These are phyloP conservation scores for Phoxinus phoxinus DNA, from an alignment of 2,113 vertebrate species.

Conservation along the genomic window DNA sequence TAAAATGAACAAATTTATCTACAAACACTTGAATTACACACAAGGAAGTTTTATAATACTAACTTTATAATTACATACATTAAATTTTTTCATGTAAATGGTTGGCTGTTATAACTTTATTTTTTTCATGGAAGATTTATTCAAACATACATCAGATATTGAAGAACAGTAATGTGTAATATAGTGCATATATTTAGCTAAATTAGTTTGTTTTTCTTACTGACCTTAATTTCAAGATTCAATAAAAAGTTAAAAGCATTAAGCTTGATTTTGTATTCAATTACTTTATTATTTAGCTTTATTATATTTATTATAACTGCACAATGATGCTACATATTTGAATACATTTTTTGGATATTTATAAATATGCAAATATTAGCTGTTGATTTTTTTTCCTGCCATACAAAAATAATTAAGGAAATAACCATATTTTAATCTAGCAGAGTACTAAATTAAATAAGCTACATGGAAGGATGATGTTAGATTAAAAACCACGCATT, in stretches of 20 bases:
- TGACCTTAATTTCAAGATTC: too few species aligned
- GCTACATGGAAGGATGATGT: background rate
- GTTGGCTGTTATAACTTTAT: too few species aligned
- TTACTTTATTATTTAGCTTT: background rate
- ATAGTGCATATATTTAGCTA: too few species aligned
- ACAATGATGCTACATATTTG: background rate
- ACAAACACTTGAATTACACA: too few species aligned
- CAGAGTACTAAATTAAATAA: background rate
- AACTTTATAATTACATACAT: too few species aligned
- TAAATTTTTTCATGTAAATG: too few species aligned
- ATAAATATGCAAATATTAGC: background rate
- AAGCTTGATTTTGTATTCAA: background rate
- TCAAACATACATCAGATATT: too few species aligned
- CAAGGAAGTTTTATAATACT: too few species aligned
- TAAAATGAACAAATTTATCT: too few species aligned
- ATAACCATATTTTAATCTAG: background rate
- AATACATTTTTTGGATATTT: background rate
- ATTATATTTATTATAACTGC: background rate
- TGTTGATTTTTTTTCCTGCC: background rate
- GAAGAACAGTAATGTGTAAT: too few species aligned
- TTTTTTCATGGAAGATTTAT: too few species aligned
- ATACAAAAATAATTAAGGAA: background rate
- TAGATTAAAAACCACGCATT: background rate
- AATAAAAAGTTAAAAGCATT: background rate
- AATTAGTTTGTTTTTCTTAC: too few species aligned